Percentiles rank a stretch among this genome's conserved stretches.
Conservation (phyloP, 1,140 invertebrate genomes). For the Aporrectodea caliginosa region DNA sequence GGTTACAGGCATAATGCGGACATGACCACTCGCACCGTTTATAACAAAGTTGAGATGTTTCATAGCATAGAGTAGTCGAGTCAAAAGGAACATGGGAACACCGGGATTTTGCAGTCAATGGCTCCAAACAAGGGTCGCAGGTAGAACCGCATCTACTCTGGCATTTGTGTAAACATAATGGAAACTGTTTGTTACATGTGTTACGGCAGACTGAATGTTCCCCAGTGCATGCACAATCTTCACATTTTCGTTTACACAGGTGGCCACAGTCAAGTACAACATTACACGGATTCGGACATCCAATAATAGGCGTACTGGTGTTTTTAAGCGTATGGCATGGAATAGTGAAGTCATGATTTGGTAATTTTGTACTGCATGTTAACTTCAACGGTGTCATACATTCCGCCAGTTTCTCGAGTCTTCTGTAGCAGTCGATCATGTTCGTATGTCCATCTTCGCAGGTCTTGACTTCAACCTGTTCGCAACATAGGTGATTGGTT, state of each 20-base stretch:
- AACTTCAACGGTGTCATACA: too few species aligned
- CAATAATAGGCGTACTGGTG: too few species aligned
- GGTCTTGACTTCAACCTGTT: too few species aligned
- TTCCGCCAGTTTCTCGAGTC: too few species aligned
- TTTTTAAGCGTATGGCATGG: too few species aligned
- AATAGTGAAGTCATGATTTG: too few species aligned
- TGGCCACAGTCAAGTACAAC: background rate
- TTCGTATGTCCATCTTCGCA: too few species aligned
- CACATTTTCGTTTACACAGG: background rate
- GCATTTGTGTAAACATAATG: constrained; percentile 54
- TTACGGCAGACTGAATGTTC: background rate
- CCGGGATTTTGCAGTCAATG: constrained; percentile 62
- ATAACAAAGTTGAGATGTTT: too few species aligned
- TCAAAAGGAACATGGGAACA: constrained; percentile 59
- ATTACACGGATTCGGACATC: background rate
- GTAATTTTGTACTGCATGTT: too few species aligned
- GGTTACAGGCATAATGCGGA: constrained; percentile 60
- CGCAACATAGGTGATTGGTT: too few species aligned
- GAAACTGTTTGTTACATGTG: constrained; percentile 41
- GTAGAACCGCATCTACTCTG: constrained; percentile 34
- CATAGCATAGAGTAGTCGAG: constrained; percentile 62
- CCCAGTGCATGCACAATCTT: background rate
- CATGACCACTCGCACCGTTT: constrained; percentile 61
- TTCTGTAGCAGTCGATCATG: too few species aligned
- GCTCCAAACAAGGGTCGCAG: constrained; percentile 42